A percentile compares a stretch with the other conserved stretches of the same genome.
Evolutionary conservation across 1,140 invertebrate genomes (phyloP).

Genomic region (Drosophila biarmipes): DNA sequence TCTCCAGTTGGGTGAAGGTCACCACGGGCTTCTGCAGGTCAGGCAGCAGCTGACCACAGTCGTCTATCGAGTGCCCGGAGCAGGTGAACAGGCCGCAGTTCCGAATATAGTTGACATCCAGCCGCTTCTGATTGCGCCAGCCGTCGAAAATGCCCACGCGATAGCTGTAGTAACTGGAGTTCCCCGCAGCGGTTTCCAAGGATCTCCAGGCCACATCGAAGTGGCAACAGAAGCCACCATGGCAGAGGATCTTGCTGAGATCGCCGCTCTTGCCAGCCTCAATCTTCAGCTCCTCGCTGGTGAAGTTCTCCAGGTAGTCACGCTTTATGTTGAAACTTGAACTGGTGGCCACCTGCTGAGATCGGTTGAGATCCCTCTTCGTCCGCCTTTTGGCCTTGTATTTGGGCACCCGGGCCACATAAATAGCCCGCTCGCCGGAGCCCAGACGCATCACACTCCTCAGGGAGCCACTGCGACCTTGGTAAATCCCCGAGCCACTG

Average conservation of each 20-base stretch:
- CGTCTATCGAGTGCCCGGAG: slow-evolving; percentile 42
- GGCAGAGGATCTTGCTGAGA: slow-evolving; percentile 28
- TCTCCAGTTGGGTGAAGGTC: slow-evolving; percentile 44
- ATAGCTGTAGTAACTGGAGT: slow-evolving; percentile 42
- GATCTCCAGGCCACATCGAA: slow-evolving; percentile 60
- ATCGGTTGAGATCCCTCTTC: background rate
- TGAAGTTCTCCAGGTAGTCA: slow-evolving; percentile 61
- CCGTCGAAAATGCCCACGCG: slow-evolving; percentile 68
- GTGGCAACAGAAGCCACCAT: slow-evolving; percentile 60
- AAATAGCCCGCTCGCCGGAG: slow-evolving; percentile 45
- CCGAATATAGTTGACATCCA: slow-evolving; percentile 58
- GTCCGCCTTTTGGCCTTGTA: slow-evolving; percentile 4
- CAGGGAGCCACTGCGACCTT: slow-evolving; percentile 68
- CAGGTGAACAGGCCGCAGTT: slow-evolving; percentile 72
- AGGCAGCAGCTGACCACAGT: slow-evolving; percentile 53
- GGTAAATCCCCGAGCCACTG: slow-evolving; percentile 85
- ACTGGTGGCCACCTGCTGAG: slow-evolving; percentile 1
- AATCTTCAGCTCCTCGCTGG: slow-evolving; percentile 23
- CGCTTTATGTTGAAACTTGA: slow-evolving; percentile 53
- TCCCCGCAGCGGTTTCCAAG: background rate
- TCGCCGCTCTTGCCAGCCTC: background rate
- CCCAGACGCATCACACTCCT: slow-evolving; percentile 48
- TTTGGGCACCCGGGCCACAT: slow-evolving; percentile 64
- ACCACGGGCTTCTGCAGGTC: background rate
- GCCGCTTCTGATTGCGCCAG: slow-evolving; percentile 51